Percentiles rank a stretch among this genome's conserved stretches.
Conservation (phyloP, 2,888 invertebrate species). For the Caenorhabditis sulstoni region DNA sequence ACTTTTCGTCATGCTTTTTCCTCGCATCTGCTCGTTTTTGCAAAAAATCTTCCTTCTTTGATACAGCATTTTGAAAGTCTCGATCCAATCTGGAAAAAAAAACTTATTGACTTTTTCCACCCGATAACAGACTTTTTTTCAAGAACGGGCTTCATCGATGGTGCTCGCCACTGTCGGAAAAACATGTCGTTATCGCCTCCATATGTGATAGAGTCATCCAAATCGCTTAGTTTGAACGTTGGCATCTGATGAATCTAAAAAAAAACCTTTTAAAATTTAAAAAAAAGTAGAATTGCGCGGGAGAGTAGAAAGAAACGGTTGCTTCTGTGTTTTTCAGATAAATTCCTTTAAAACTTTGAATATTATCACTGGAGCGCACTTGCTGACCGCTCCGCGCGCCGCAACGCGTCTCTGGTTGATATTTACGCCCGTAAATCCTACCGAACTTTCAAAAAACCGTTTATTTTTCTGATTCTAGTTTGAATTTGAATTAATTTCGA, state of each 20-base stretch:
- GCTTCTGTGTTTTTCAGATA: too few relatives aligned
- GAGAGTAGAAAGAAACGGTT: too few relatives aligned
- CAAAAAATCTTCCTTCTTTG: constrained; percentile 17
- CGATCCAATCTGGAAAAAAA: constrained; percentile 34
- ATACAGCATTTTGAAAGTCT: constrained; percentile 29
- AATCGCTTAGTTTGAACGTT: constrained; percentile 47
- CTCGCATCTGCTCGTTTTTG: constrained; percentile 3
- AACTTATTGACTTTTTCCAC: neutral
- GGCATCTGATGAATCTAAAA: constrained; percentile 26
- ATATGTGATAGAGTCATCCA: constrained; percentile 18
- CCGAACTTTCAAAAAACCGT: constrained; percentile 9
- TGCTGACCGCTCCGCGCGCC: constrained; percentile 41
- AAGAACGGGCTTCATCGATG: constrained; percentile 42
- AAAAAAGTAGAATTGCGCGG: too few relatives aligned
- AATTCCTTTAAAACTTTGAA: too few relatives aligned
- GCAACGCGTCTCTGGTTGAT: constrained; percentile 26
- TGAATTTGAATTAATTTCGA: too few relatives aligned
- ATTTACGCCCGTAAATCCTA: constrained; percentile 62
- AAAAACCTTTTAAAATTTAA: constrained; percentile 2
- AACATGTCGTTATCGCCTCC: constrained; percentile 55
- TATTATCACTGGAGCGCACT: constrained; percentile 39
- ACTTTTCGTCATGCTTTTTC: constrained; percentile 36
- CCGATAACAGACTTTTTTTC: constrained; percentile 29
- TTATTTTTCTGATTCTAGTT: constrained; percentile 7
- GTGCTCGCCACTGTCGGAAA: constrained; percentile 42